Percentiles rank a stretch among this genome's conserved stretches.
phyloP scores from a whole-genome alignment of 2,797 vertebrate species.

The Sebastolobus altivelis region DNA sequence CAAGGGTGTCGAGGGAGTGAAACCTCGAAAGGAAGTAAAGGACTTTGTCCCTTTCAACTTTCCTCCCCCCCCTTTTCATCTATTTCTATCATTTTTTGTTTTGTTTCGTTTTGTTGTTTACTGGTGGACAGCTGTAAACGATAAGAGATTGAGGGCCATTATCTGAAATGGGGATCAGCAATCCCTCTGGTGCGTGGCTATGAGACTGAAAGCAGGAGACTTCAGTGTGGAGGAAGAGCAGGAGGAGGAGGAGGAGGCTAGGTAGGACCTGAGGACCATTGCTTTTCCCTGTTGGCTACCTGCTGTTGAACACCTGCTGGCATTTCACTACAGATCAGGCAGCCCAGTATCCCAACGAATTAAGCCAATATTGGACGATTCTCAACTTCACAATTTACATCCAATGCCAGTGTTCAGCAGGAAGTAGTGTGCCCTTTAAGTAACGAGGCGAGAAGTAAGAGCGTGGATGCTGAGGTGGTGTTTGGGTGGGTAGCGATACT shows the following conservation, averaged over 20 bases:
- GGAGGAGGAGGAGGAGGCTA: conserved; percentile 42
- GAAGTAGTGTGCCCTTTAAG: not conserved
- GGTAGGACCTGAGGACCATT: conserved; percentile 27
- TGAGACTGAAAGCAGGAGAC: conserved; percentile 81
- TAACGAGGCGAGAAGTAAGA: not conserved
- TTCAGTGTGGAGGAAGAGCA: conserved; percentile 65
- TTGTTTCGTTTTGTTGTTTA: conserved; percentile 87
- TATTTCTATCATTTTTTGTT: conserved; percentile 82
- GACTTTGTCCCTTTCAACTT: conserved; percentile 67
- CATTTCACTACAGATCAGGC: conserved; percentile 11
- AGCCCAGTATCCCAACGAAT: not conserved
- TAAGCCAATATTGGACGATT: not conserved
- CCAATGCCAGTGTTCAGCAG: no score
- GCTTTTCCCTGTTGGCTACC: conserved; percentile 26
- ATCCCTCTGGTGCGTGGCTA: conserved; percentile 83
- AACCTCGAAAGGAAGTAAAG: conserved; percentile 64
- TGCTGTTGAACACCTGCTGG: conserved; percentile 30
- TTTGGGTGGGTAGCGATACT: not conserved
- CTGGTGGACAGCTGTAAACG: conserved; percentile 87
- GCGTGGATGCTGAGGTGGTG: not conserved
- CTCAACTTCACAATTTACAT: not conserved
- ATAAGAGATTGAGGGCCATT: conserved; percentile 85
- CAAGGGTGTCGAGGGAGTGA: conserved; percentile 55
- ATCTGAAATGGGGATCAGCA: conserved; percentile 89
- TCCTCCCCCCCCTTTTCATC: conserved; percentile 54